These are phyloP conservation scores for Gambusia holbrooki DNA, from an alignment of 2,113 vertebrate species.

Conservation along the genomic window DNA sequence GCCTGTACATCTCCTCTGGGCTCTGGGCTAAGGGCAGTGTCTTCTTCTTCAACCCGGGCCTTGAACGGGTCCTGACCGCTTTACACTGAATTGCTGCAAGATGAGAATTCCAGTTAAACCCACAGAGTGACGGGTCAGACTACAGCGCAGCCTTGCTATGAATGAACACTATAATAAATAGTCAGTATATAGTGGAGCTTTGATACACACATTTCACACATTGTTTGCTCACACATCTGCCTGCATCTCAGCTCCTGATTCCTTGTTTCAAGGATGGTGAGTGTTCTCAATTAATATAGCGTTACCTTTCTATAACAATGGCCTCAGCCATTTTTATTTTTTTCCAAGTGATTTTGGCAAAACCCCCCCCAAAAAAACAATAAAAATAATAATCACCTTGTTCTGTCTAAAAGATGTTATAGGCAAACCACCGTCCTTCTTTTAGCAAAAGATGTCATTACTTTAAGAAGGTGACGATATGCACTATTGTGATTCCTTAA, in stretches of 20 bases:
- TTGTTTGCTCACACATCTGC: not conserved
- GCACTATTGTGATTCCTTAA: too few relatives aligned
- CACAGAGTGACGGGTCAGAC: not conserved
- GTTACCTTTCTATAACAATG: too few relatives aligned
- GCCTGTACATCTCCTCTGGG: constrained; percentile 97
- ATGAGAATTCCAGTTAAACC: constrained; percentile 23
- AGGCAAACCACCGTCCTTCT: too few relatives aligned
- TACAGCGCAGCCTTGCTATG: not conserved
- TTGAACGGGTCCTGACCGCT: constrained; percentile 93
- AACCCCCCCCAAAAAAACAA: too few relatives aligned
- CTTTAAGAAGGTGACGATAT: too few relatives aligned
- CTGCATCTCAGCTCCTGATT: not conserved
- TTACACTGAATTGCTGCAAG: constrained; percentile 94
- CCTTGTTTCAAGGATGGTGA: not conserved
- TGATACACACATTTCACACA: not conserved
- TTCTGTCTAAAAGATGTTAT: too few relatives aligned
- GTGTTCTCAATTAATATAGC: not conserved
- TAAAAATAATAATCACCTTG: too few relatives aligned
- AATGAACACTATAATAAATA: not conserved
- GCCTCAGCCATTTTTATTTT: too few relatives aligned
- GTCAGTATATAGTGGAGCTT: not conserved
- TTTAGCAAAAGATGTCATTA: too few relatives aligned
- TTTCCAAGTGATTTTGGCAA: too few relatives aligned
- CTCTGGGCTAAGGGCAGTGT: constrained; percentile 89
- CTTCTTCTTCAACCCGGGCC: constrained; percentile 98